phyloP scores from a whole-genome alignment of 92 coral and sea anemone genomes.

The Paragorgia papillata region DNA sequence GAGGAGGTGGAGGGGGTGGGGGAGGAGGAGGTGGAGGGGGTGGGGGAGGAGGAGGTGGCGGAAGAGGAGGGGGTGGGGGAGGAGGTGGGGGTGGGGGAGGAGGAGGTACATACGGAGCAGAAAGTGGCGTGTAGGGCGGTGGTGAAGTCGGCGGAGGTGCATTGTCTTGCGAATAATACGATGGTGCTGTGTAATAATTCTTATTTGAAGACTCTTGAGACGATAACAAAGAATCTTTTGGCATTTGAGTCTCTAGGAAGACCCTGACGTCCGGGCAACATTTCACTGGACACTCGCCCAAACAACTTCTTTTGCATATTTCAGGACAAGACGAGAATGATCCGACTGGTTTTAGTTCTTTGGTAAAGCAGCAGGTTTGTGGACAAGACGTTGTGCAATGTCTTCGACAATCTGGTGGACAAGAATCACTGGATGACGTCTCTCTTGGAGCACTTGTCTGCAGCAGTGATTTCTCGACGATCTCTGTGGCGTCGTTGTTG shows the following conservation, averaged over 20 bases:
- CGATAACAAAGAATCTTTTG: neutral
- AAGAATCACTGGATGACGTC: constrained; percentile 17
- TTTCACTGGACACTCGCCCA: constrained; percentile 71
- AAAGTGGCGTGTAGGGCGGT: neutral
- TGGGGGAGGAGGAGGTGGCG: neutral
- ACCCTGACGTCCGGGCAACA: constrained; percentile 60
- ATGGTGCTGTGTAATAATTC: constrained; percentile 10
- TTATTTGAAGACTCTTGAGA: neutral
- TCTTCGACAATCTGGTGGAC: constrained; percentile 63
- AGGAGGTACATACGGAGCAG: neutral
- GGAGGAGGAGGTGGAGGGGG: neutral
- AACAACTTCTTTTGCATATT: constrained; percentile 60
- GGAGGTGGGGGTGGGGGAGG: neutral
- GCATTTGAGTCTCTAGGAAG: constrained; percentile 1
- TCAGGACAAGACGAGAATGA: constrained; percentile 57
- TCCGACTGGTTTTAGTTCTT: neutral
- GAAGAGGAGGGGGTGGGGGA: constrained; percentile 18
- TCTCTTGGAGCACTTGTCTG: neutral
- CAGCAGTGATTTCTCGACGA: constrained; percentile 1
- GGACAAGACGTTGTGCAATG: constrained; percentile 78
- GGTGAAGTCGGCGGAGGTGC: constrained; percentile 14
- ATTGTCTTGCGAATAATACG: too few species aligned
- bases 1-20: neutral
- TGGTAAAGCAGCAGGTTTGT: constrained; percentile 57
- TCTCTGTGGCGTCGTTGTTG: neutral